Conservation (phyloP, 2,797 vertebrate genomes). For the Limosa lapponica region DNA sequence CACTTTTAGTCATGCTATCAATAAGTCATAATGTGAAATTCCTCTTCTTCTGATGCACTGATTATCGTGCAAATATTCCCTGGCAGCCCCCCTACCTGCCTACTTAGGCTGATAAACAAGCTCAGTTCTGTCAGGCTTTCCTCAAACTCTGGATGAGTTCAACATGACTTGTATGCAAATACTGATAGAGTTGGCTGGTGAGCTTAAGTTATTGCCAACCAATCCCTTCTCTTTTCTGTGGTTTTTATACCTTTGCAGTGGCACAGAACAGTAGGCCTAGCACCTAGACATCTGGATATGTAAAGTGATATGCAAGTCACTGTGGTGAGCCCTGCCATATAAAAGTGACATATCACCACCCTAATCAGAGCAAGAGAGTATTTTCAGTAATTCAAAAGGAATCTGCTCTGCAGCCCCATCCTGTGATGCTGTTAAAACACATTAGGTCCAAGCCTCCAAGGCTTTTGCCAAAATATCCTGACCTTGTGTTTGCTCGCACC, state of each 20-base stretch:
- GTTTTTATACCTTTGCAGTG: not conserved
- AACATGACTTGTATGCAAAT: conserved; percentile 21
- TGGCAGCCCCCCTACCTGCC: not conserved
- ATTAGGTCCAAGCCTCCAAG: not conserved
- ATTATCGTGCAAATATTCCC: not conserved
- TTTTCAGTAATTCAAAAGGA: not conserved
- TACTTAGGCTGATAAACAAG: not conserved
- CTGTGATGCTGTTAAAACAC: not conserved
- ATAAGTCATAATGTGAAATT: not conserved
- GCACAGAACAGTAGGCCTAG: not conserved
- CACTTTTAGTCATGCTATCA: not conserved
- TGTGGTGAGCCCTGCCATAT: not conserved
- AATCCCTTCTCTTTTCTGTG: not conserved
- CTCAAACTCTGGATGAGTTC: conserved; percentile 10
- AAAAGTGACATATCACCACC: not conserved
- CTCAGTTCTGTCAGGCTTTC: not conserved
- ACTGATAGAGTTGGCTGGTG: not conserved
- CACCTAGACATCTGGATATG: conserved; percentile 21
- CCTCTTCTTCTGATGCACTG: not conserved
- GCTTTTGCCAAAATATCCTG: not conserved
- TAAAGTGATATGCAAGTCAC: not conserved
- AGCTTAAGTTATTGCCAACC: not conserved
- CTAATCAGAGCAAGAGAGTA: not conserved
- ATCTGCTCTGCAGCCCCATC: not conserved
- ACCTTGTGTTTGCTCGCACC: not conserved